These are phyloP conservation scores for Escarpia spicata DNA, from an alignment of 2,888 invertebrate genomes.

Conservation along the genomic window DNA sequence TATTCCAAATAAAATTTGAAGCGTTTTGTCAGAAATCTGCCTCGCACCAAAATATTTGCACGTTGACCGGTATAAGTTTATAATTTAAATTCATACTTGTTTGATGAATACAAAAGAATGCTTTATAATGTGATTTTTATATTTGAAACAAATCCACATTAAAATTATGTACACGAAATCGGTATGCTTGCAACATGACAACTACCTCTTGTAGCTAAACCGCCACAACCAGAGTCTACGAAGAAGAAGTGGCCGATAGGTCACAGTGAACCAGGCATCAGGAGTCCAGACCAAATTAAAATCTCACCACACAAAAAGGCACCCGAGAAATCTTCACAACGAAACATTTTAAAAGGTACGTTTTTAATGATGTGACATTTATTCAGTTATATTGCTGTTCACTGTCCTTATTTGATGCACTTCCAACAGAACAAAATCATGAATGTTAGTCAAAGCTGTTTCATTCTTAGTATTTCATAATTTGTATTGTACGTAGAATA, in stretches of 20 bases:
- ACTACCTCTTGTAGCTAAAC: not conserved
- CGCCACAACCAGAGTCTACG: not conserved
- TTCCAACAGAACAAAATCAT: not conserved
- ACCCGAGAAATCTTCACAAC: constrained; percentile 7
- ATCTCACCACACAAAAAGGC: constrained; percentile 25
- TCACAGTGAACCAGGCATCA: constrained; percentile 30
- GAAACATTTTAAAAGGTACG: not conserved
- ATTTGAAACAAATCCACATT: no score
- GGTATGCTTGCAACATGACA: no score
- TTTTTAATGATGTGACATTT: not conserved
- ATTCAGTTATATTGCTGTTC: no score
- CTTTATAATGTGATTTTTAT: not conserved
- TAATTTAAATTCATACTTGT: no score
- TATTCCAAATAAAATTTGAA: no score
- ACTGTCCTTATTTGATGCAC: no score
- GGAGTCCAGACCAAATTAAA: constrained; percentile 31
- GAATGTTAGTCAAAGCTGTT: not conserved
- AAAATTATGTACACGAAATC: no score
- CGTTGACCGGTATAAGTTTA: no score
- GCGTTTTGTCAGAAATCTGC: no score
- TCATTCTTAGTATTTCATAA: not conserved
- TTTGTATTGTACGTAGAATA: not conserved
- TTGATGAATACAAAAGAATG: no score
- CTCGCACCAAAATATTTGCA: no score
- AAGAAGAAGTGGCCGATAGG: not conserved